Conservation (phyloP, 2,113 vertebrate species). For the Mirza zaza region DNA sequence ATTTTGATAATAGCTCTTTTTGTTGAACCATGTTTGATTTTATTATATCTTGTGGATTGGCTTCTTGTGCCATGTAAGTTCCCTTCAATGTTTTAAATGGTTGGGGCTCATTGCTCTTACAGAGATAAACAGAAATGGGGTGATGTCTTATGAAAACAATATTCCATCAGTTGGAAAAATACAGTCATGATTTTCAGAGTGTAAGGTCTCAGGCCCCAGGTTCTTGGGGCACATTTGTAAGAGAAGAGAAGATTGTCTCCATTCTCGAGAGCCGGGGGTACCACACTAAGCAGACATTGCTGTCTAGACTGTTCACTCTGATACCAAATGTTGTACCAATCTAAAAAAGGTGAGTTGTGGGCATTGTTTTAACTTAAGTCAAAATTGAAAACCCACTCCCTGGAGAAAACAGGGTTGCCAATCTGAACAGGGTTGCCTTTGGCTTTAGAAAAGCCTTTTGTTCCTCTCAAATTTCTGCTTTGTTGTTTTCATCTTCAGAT, state of each 20-base stretch:
- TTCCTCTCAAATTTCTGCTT: neutral
- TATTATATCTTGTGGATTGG: too few species aligned
- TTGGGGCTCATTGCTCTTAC: neutral
- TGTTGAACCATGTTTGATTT: neutral
- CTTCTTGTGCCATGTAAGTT: neutral
- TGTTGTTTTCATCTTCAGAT: neutral
- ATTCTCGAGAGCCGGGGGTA: neutral
- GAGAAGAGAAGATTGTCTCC: neutral
- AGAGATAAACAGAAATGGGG: neutral
- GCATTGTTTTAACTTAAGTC: neutral
- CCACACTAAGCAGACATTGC: fast-evolving
- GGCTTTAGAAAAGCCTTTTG: neutral
- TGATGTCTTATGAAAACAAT: neutral
- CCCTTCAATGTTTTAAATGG: neutral
- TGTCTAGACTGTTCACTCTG: neutral
- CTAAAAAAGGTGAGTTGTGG: neutral
- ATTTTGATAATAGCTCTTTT: neutral
- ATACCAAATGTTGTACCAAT: fast-evolving
- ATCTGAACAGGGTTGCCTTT: fast-evolving
- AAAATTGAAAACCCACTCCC: neutral
- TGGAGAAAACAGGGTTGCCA: too few species aligned
- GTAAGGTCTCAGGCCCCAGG: neutral
- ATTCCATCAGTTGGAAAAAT: neutral
- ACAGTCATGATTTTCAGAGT: fast-evolving
- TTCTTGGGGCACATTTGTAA: neutral